Evolutionary conservation across 2,797 vertebrate genomes (phyloP).

Genomic region (Lepus oiostolus): DNA sequence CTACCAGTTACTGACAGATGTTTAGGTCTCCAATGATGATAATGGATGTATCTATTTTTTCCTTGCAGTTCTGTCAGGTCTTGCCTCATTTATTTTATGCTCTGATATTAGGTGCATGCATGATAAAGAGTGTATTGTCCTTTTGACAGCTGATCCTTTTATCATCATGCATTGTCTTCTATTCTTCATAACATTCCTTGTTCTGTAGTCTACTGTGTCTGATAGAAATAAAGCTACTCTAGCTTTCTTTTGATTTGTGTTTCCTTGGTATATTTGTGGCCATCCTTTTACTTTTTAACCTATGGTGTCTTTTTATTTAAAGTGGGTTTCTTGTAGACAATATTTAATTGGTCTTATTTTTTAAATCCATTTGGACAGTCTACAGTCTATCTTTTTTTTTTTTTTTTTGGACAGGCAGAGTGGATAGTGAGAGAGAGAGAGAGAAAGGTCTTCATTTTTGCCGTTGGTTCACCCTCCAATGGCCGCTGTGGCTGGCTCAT

Average conservation of each 20-base stretch:
- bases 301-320: neutral
- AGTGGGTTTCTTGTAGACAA: neutral
- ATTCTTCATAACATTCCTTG: slow-evolving; percentile 44
- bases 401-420: too few species aligned
- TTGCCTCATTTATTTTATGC: slow-evolving; percentile 55
- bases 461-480: too few species aligned
- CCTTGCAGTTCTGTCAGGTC: slow-evolving; percentile 7
- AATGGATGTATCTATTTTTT: neutral
- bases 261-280: neutral
- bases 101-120: slow-evolving; percentile 6
- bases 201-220: slow-evolving; percentile 35
- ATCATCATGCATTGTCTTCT: neutral
- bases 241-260: neutral
- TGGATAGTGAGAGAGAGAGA: too few species aligned
- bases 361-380: neutral
- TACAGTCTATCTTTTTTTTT: too few species aligned
- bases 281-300: slow-evolving; percentile 17
- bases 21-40: neutral
- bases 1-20: slow-evolving; percentile 22
- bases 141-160: slow-evolving; percentile 14
- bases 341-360: neutral
- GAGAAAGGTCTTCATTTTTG: too few species aligned
- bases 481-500: too few species aligned
- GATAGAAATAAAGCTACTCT: neutral
- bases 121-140: slow-evolving; percentile 15